Evolutionary conservation across 2,888 invertebrate species (phyloP).

Genomic region (Eupithecia abbreviata): DNA sequence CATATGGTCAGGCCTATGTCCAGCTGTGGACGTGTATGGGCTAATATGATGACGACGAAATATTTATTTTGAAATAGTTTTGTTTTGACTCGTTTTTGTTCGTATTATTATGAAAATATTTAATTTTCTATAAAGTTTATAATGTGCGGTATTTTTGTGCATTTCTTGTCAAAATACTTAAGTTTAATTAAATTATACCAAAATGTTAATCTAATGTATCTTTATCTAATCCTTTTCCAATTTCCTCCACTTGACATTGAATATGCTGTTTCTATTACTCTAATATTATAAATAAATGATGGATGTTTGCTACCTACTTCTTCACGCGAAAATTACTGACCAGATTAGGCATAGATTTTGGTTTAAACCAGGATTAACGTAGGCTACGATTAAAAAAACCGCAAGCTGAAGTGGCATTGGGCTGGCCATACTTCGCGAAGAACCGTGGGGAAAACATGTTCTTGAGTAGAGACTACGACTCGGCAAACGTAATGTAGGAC

Average conservation of each 20-base stretch:
- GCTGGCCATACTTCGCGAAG: too few relatives aligned
- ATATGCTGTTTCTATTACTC: neutral
- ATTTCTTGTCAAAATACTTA: slow-evolving; percentile 26
- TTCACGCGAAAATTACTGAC: neutral
- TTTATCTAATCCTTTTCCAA: neutral
- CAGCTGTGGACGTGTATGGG: too few relatives aligned
- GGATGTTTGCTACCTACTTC: neutral
- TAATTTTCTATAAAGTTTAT: slow-evolving; percentile 24
- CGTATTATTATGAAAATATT: slow-evolving; percentile 15
- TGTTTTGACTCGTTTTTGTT: slow-evolving; percentile 14
- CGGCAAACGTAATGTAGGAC: too few relatives aligned
- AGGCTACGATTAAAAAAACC: too few relatives aligned
- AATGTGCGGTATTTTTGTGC: slow-evolving; percentile 25
- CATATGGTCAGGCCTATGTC: too few relatives aligned
- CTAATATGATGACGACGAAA: too few relatives aligned
- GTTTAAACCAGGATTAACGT: neutral
- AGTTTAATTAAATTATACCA: slow-evolving; percentile 20
- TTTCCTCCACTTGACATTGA: neutral
- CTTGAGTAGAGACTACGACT: too few relatives aligned
- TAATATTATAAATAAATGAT: neutral
- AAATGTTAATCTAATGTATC: slow-evolving; percentile 6
- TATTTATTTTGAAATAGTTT: slow-evolving; percentile 2
- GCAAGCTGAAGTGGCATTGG: too few relatives aligned
- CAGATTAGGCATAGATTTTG: neutral
- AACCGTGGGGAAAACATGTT: too few relatives aligned